Evolutionary conservation across 2,113 vertebrate genomes (phyloP), one percentile per base, ranked within the genome.

Genomic region (Brachirus orientalis): DNA sequence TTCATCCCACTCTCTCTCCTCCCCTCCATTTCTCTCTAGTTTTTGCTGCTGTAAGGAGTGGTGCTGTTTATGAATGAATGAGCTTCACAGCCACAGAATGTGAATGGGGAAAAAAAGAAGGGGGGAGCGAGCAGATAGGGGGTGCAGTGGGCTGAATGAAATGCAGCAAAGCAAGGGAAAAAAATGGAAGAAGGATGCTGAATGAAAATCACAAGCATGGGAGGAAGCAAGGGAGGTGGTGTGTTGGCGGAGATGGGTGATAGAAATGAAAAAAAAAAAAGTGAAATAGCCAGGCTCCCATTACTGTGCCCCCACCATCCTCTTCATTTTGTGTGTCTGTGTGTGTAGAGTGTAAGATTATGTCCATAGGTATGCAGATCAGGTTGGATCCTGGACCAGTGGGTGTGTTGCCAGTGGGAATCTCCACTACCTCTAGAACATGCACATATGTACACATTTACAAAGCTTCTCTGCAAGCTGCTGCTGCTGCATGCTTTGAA

Each of bases 31-130:
- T 55, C 53, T 45, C 35, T 63, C 28, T 40, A 50, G 40, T 63
- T 78, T 90, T 85, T 91, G 84, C 89, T 13, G 85, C 86, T 90
- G 86, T 90, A 85, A 89, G 87, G 87, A 87, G 70, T 90, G 88
- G 90, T 87, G 68, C 67, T 88, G 89, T 90, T 90, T 92, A 81
- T 91, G 90, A 92, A 92, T 92, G 90, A 92, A 92, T 92, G 90
- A 92, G 87, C 60, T 58, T 59, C 19, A 22, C 56, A 63, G 80
- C 83, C 69, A 81, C 89, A 92, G 81, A 80, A 81, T 87, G 84
- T 92, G 90, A 92, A 92, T 92, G 89, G 63, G 86, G 84, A 87
- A 83, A 82, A 66, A 87, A 82, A 82, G 63, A 74, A 72, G 60
- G 63, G 52, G 72, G 51, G 69, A 62, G 75, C 1, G 59, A 36